Evolutionary conservation across 2,113 vertebrate genomes (phyloP), one percentile per base, ranked within the genome.

Genomic region (Dendropsophus ebraccatus): DNA sequence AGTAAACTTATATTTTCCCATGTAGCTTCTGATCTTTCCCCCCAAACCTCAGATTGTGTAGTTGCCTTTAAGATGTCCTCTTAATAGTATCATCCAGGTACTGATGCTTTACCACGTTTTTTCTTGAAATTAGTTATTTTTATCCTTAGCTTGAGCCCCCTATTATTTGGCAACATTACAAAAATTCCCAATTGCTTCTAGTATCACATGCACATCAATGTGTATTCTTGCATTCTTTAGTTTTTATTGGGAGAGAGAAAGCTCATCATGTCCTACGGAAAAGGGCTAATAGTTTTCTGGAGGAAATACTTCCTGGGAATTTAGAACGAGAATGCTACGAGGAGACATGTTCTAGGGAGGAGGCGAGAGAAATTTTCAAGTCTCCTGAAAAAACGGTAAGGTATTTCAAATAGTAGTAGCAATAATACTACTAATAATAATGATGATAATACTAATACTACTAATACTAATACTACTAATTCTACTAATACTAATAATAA

Each of bases 261-360:
- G 95, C 95, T 0, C 90, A 62, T 0, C 83, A 93, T 83, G 69
- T 96, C 54, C 92, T 97, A 74, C 89, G 11, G 52, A 92, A 91
- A 77, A 88, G 93, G 1, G 94, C 94, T 0, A 97, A 95, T 87
- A 83, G 89, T 11, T 91, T 93, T 16, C 89, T 96, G 28, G 96
- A 97, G 89, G 96, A 97, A 90, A 83, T 96, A 49, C 58, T 82
- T n/a, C 90, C 93, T 0, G 96, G 95, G 21, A 90, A 95, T 88
- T 87, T 97, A 89, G 96, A 97, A 90, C 90, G 96, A 50, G 96
- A 96, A 83, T 96, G 95, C 81, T 93, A 87, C 0, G 94, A 97
- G 89, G 96, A 96, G 82, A 87, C 17, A 1, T 96, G 96, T 85
- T 96, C 94, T 0, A 93, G 94, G 85, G 95, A 97, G 89, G 96